Conservation (phyloP, 2,888 invertebrate genomes). For the Andrena hattorfiana region DNA sequence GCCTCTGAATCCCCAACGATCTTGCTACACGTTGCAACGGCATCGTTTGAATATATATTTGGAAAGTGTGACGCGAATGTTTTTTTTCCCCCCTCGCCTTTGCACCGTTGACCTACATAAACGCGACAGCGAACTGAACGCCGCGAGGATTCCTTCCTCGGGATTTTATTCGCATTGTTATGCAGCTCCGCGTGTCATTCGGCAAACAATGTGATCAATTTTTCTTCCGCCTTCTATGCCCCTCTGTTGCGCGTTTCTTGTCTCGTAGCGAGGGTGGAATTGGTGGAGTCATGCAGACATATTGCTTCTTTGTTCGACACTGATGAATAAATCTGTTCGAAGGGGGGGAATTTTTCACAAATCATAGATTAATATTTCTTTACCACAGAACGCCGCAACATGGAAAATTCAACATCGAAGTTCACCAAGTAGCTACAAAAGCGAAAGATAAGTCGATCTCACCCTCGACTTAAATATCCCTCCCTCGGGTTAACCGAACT, state of each 20-base stretch:
- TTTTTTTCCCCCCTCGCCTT: background rate
- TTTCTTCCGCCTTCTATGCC: background rate
- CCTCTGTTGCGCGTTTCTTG: background rate
- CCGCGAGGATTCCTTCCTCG: slow-evolving; percentile 7
- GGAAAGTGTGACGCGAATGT: slow-evolving; percentile 24
- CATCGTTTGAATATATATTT: slow-evolving; percentile 25
- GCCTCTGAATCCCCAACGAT: slow-evolving; percentile 2
- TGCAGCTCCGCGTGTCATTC: background rate
- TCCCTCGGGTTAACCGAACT: too few species aligned
- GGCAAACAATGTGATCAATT: slow-evolving; percentile 19
- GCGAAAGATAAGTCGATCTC: background rate
- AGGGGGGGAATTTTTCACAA: too few species aligned
- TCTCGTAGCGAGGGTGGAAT: background rate
- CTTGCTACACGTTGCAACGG: slow-evolving; percentile 1
- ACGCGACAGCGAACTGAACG: slow-evolving; percentile 7
- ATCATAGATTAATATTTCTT: background rate
- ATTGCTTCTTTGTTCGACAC: background rate
- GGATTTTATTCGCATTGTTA: slow-evolving; percentile 17
- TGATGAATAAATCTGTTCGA: background rate
- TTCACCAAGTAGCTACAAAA: background rate
- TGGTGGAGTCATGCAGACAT: background rate
- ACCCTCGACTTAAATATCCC: too few species aligned
- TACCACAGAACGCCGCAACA: background rate
- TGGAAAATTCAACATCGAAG: too few species aligned
- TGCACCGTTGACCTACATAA: slow-evolving; percentile 34